Percentiles rank a stretch among this genome's conserved stretches.
Evolutionary conservation across 2,113 vertebrate genomes (phyloP).

Genomic region (Brachypteracias leptosomus): DNA sequence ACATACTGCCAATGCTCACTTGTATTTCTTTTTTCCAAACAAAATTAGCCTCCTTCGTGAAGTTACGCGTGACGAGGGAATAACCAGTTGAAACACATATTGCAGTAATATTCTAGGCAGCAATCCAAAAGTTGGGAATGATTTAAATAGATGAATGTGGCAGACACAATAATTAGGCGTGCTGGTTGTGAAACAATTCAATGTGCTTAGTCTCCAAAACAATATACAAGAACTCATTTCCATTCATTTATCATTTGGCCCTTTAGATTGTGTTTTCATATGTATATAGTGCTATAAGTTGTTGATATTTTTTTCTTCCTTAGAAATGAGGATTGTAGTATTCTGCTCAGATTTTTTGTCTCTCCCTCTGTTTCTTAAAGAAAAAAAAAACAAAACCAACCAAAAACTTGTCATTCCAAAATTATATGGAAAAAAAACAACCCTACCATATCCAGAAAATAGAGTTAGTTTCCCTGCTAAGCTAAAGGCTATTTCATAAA

Average conservation of each 20-base stretch:
- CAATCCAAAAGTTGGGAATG: constrained; percentile 79
- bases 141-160: constrained; percentile 84
- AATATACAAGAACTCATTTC: constrained; percentile 46
- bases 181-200: constrained; percentile 72
- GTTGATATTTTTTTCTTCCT: not conserved
- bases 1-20: not conserved
- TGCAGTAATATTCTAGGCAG: constrained; percentile 81
- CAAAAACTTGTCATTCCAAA: not conserved
- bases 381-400: not conserved
- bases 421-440: not conserved
- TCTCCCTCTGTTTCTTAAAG: not conserved
- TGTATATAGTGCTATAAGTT: constrained; percentile 30
- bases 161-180: constrained; percentile 82
- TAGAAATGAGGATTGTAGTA: not conserved
- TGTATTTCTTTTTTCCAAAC: not conserved
- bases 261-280: constrained; percentile 42
- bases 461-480: not conserved
- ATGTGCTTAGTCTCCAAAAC: constrained; percentile 72
- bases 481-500: not conserved
- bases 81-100: constrained; percentile 72
- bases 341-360: not conserved
- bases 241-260: constrained; percentile 72
- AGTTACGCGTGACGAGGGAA: constrained; percentile 37
- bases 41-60: constrained; percentile 42
- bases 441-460: not conserved